Percentiles rank a stretch among this genome's conserved stretches.
Evolutionary conservation across 2,888 invertebrate genomes (phyloP).

Genomic region (Lycocerus yunnanus): DNA sequence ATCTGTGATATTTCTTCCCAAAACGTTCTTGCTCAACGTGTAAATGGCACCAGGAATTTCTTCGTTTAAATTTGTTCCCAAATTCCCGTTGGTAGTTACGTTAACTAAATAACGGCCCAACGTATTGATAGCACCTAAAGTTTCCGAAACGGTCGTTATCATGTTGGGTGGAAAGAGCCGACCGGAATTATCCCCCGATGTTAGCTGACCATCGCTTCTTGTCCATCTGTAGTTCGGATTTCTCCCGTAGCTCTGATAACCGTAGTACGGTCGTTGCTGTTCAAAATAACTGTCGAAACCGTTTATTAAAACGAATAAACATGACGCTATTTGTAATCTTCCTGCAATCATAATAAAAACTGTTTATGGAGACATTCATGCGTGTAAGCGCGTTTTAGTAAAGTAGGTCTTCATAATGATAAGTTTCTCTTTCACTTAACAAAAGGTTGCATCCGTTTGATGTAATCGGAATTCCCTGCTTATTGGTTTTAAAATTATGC

Average conservation of each 20-base stretch:
- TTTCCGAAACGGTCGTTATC: slow-evolving; percentile 62
- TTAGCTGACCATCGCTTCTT: neutral
- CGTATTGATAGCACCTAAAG: slow-evolving; percentile 80
- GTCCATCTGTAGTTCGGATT: neutral
- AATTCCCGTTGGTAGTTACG: slow-evolving; percentile 65
- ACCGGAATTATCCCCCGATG: slow-evolving; percentile 40
- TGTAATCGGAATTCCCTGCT: slow-evolving; percentile 37
- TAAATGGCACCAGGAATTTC: slow-evolving; percentile 76
- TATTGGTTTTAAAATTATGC: slow-evolving; percentile 10
- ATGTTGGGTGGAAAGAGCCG: slow-evolving; percentile 54
- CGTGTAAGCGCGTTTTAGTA: slow-evolving; percentile 3
- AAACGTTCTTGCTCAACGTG: slow-evolving; percentile 78
- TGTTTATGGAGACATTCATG: neutral
- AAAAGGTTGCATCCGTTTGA: slow-evolving; percentile 37
- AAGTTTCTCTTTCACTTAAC: slow-evolving; percentile 38
- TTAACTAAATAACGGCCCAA: slow-evolving; percentile 85
- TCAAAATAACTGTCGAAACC: neutral
- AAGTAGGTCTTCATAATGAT: slow-evolving; percentile 8
- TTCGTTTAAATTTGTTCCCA: slow-evolving; percentile 54
- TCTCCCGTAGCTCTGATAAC: neutral
- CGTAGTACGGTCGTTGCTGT: neutral
- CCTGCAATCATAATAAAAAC: neutral
- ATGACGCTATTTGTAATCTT: neutral
- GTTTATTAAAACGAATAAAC: neutral
- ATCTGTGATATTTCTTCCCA: slow-evolving; percentile 79